Evolutionary conservation across 2,888 invertebrate species (phyloP).

Genomic region (Leucania comma): DNA sequence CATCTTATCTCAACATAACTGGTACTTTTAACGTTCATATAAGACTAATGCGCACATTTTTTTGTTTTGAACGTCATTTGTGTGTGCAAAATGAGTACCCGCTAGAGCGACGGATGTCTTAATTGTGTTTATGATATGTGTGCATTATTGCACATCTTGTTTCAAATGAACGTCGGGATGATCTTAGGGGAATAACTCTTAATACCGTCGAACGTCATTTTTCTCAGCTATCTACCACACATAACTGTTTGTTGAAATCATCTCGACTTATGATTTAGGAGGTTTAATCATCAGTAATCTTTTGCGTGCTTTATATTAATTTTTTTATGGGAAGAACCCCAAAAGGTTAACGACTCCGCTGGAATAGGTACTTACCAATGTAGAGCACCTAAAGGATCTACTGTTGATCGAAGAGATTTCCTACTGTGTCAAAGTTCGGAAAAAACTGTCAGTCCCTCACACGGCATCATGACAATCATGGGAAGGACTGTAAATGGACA

Average conservation of each 20-base stretch:
- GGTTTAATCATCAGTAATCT: not conserved
- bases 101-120: slow-evolving; percentile 55
- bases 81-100: slow-evolving; percentile 37
- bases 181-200: slow-evolving; percentile 42
- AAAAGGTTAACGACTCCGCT: not conserved
- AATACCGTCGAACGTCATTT: not conserved
- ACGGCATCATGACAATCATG: too few species aligned
- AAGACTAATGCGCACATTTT: slow-evolving; percentile 41
- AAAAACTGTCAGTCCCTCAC: too few species aligned
- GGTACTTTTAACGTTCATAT: slow-evolving; percentile 35
- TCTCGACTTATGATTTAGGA: not conserved
- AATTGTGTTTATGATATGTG: slow-evolving; percentile 25
- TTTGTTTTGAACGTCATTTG: slow-evolving; percentile 47
- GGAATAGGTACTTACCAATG: too few species aligned
- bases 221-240: slow-evolving; percentile 1
- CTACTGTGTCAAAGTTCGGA: too few species aligned
- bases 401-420: too few species aligned
- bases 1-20: slow-evolving; percentile 20
- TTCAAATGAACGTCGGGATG: slow-evolving; percentile 17
- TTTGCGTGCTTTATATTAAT: not conserved
- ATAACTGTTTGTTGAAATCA: not conserved
- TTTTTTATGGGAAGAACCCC: not conserved
- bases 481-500: too few species aligned
- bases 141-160: slow-evolving; percentile 41
- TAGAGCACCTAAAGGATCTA: too few species aligned